Evolutionary conservation across 2,888 invertebrate species (phyloP).

Genomic region (Creontiades dilutus): DNA sequence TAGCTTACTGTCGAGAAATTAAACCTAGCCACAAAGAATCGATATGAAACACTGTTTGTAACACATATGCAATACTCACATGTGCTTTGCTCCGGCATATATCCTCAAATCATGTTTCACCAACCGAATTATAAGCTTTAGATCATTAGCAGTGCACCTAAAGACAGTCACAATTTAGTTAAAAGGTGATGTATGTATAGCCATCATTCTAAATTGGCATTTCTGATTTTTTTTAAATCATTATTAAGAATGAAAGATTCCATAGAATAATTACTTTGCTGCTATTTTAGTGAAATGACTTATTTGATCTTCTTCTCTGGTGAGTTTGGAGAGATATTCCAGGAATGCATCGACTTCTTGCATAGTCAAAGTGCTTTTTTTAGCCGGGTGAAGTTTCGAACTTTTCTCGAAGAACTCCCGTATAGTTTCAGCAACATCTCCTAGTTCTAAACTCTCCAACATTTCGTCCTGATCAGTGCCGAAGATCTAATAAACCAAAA

Average conservation of each 20-base stretch:
- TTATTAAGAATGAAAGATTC: too few relatives aligned
- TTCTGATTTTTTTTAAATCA: too few relatives aligned
- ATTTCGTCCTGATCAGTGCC: slow-evolving; percentile 87
- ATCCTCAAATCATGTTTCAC: slow-evolving; percentile 95
- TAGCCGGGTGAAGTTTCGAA: slow-evolving; percentile 81
- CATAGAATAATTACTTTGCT: slow-evolving; percentile 78
- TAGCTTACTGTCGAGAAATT: too few relatives aligned
- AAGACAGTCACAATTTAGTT: neutral
- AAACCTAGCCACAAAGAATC: too few relatives aligned
- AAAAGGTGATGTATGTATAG: neutral
- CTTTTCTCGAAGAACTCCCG: slow-evolving; percentile 87
- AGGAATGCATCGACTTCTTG: slow-evolving; percentile 89
- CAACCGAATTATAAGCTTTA: slow-evolving; percentile 91
- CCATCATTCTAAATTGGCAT: too few relatives aligned
- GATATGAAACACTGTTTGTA: too few relatives aligned
- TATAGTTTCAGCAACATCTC: slow-evolving; percentile 94
- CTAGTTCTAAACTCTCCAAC: slow-evolving; percentile 91
- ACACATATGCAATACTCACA: slow-evolving; percentile 79
- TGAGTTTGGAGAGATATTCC: slow-evolving; percentile 85
- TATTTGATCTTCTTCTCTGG: slow-evolving; percentile 93
- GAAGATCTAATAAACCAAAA: slow-evolving; percentile 81
- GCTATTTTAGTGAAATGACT: slow-evolving; percentile 87
- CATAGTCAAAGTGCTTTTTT: slow-evolving; percentile 86
- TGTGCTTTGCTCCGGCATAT: slow-evolving; percentile 94
- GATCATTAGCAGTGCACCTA: slow-evolving; percentile 89